These are phyloP conservation scores for Hirudinaria manillensis DNA, from an alignment of 2,888 invertebrate species.

Conservation along the genomic window DNA sequence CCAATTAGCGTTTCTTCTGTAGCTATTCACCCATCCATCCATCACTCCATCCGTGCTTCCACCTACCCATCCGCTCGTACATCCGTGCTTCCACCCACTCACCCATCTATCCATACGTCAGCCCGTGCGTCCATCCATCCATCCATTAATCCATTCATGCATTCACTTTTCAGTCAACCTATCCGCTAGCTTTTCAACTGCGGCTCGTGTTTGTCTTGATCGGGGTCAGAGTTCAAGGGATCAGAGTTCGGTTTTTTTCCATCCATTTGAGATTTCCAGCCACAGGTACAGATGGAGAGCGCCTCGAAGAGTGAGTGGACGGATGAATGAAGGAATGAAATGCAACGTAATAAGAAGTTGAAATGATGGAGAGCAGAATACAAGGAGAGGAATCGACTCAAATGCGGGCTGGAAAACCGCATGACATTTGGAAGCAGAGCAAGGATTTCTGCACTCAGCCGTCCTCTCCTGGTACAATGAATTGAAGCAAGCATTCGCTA, in stretches of 20 bases:
- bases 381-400: neutral
- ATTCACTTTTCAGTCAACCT: neutral
- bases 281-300: neutral
- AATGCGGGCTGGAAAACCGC: neutral
- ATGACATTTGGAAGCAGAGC: no score
- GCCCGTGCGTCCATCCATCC: neutral
- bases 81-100: neutral
- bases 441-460: no score
- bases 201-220: no score
- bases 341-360: no score
- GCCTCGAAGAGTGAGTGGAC: neutral
- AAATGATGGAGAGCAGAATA: no score
- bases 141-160: neutral
- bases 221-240: neutral
- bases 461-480: neutral
- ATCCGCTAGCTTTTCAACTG: neutral
- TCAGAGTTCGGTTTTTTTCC: slow-evolving; percentile 6
- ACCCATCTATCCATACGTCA: neutral
- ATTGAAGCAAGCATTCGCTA: neutral
- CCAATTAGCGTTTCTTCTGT: neutral
- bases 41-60: slow-evolving; percentile 10
- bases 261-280: neutral
- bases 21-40: slow-evolving; percentile 13
- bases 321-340: neutral
- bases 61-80: neutral